Evolutionary conservation across 2,888 invertebrate genomes (phyloP), one percentile per base, ranked within the genome.

Genomic region (Rhagonycha lutea): DNA sequence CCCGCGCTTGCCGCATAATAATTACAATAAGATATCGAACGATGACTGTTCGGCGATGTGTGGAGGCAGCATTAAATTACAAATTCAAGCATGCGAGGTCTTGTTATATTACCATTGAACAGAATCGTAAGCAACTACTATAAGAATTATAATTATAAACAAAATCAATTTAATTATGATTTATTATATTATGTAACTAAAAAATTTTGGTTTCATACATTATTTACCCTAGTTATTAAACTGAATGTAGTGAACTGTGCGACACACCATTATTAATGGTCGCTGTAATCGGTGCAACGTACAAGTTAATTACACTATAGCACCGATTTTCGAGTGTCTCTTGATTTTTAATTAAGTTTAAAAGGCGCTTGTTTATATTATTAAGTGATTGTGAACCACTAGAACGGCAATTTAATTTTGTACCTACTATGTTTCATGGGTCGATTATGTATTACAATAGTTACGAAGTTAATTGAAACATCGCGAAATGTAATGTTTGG

Each of bases 291-390:
- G 74, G 74, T 74, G 72, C 74, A 77, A 65, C 68, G 74, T 74
- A 77, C 28, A 77, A 77, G 74, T 77, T 77, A 77, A 77, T 77
- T 77, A 77, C 71, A 28, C 29, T 32, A 62, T 63, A 70, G 70
- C 68, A 70, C 60, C 69, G 70, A 73, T 77, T 77, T 77, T 77
- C 47, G 68, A 77, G 72, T 32, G 32, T 74, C 71, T 77, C 76
- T 74, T 61, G 70, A 74, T 77, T 77, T 71, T 77, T 73, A 77
- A 77, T 77, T 77, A 77, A 67, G 63, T 71, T 77, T 71, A 72
- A 77, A 74, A 72, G 8, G 77, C 71, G 62, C 73, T 76, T 73
- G 77, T 77, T 74, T 77, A 71, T 65, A 69, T 74, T 77, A 77
- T 74, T 68, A 71, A 77, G 72, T 73, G 69, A 68, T 65, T 73